Evolutionary conservation across 2,113 vertebrate genomes (phyloP).

Genomic region (Acrocephalus kingi): DNA sequence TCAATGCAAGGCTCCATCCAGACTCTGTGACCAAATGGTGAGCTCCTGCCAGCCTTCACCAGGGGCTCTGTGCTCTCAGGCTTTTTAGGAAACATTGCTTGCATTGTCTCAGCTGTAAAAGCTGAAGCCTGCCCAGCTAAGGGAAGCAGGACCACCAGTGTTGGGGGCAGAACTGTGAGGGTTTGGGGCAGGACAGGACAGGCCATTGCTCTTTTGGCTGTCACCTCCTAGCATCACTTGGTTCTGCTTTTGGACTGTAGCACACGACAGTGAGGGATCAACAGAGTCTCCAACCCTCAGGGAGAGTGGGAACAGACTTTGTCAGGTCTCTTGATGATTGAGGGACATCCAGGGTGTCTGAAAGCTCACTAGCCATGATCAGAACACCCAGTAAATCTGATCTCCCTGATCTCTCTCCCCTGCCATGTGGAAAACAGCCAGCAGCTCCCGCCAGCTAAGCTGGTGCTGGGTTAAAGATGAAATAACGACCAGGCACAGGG

Average conservation of each 20-base stretch:
- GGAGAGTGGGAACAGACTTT: not conserved
- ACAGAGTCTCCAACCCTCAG: too few relatives aligned
- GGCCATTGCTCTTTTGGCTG: too few relatives aligned
- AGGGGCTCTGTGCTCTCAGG: accelerated
- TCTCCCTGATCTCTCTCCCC: not conserved
- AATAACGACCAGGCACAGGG: not conserved
- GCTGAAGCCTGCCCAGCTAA: accelerated
- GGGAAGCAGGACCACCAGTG: not conserved
- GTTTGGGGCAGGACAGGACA: not conserved
- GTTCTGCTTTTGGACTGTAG: not conserved
- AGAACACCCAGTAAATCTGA: not conserved
- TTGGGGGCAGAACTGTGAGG: not conserved
- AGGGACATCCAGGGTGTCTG: not conserved
- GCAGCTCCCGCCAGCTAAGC: not conserved
- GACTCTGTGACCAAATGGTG: accelerated
- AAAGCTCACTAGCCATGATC: not conserved
- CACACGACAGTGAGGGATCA: accelerated
- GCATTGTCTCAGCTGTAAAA: accelerated
- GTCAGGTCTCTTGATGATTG: too few relatives aligned
- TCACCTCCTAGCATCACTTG: not conserved
- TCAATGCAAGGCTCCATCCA: accelerated
- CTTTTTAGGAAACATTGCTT: not conserved
- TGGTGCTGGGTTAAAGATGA: accelerated
- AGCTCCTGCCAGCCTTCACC: not conserved
- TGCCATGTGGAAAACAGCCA: not conserved